A percentile compares a stretch with the other conserved stretches of the same genome.
These are phyloP conservation scores for Epinephelus awoara DNA, from an alignment of 2,797 vertebrate genomes.

Conservation along the genomic window DNA sequence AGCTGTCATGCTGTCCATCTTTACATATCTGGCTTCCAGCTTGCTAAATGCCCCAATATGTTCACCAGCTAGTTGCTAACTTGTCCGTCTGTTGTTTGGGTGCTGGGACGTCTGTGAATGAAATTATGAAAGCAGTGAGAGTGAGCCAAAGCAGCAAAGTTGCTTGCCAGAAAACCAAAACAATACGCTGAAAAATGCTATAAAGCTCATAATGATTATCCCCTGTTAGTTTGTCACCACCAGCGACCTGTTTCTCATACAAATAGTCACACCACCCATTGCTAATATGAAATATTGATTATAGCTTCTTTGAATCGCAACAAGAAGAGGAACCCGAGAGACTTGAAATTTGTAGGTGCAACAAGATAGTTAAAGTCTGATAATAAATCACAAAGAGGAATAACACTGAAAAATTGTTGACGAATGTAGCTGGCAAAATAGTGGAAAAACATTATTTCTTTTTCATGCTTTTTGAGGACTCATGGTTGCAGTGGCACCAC, in stretches of 20 bases:
- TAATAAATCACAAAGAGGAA: slow-evolving; percentile 13
- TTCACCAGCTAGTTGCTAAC: no score
- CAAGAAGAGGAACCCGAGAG: background rate
- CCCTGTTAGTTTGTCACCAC: background rate
- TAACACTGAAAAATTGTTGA: background rate
- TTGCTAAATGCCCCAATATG: no score
- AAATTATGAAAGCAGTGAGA: no score
- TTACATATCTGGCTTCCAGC: no score
- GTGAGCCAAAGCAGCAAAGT: background rate
- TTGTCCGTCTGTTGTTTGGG: no score
- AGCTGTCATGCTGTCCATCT: no score
- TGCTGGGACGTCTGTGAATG: no score
- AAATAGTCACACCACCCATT: background rate
- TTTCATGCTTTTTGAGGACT: slow-evolving; percentile 13
- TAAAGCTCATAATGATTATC: background rate
- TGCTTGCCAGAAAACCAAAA: background rate
- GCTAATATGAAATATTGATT: background rate
- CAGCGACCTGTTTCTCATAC: background rate
- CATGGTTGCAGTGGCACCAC: slow-evolving; percentile 10
- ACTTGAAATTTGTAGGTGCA: slow-evolving; percentile 1
- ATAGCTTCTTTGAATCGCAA: background rate
- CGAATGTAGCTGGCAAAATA: slow-evolving; percentile 13
- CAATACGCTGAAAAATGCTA: background rate
- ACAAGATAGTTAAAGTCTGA: slow-evolving; percentile 1
- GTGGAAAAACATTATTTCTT: background rate